phyloP scores from a whole-genome alignment of 2,113 vertebrate genomes.

The Megaceryle torquata region DNA sequence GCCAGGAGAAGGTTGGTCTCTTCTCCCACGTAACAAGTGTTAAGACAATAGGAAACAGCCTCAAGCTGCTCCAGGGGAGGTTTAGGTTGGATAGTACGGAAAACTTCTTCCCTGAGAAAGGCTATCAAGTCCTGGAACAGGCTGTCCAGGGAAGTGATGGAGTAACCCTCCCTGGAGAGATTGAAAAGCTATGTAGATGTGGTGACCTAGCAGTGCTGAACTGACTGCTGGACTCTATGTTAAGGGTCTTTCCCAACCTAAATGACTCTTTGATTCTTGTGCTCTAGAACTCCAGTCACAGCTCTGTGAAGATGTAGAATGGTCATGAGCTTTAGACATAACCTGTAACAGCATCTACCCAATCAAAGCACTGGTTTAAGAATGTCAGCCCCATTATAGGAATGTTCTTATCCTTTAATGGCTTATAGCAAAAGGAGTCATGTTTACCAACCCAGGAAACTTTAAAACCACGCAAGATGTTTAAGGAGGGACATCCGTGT shows the following conservation, averaged over 20 bases:
- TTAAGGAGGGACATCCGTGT: not conserved
- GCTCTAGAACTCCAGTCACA: accelerated
- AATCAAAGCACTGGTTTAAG: not conserved
- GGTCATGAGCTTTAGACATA: not conserved
- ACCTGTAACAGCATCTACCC: not conserved
- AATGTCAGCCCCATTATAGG: not conserved
- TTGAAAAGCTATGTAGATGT: not conserved
- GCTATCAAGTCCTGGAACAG: not conserved
- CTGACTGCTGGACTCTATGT: not conserved
- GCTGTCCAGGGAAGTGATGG: not conserved
- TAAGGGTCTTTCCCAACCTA: not conserved
- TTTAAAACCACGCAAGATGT: not conserved
- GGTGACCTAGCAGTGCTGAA: not conserved
- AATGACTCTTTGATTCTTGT: not conserved
- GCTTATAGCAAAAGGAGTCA: not conserved
- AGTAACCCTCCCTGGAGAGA: no score
- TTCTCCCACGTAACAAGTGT: not conserved
- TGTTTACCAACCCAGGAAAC: not conserved
- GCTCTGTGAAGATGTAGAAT: not conserved
- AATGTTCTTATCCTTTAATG: not conserved
- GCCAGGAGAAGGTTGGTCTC: accelerated
- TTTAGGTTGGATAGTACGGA: not conserved
- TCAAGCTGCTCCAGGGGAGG: not conserved
- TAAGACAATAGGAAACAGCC: not conserved
- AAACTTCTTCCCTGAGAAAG: not conserved